phyloP scores from a whole-genome alignment of 2,113 vertebrate species.

The Beaufortia kweichowensis region DNA sequence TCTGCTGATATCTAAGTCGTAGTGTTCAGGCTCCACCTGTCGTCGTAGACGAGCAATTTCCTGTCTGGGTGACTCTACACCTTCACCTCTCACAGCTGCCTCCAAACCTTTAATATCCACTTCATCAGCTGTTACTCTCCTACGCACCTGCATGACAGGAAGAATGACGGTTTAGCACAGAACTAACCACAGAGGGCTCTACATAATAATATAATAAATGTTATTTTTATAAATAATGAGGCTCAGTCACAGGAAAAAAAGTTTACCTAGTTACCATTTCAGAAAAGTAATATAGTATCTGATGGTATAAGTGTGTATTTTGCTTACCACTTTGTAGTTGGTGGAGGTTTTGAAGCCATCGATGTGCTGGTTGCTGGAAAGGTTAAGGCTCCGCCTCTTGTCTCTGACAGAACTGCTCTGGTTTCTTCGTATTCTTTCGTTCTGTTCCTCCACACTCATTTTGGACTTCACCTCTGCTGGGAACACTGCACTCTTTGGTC shows the following conservation, averaged over 20 bases:
- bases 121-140: constrained; percentile 90
- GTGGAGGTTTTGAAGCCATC: constrained; percentile 67
- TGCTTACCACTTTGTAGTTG: constrained; percentile 85
- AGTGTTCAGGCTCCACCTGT: constrained; percentile 83
- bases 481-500: constrained; percentile 88
- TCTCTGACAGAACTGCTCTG: constrained; percentile 89
- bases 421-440: constrained; percentile 88
- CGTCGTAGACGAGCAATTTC: constrained; percentile 91
- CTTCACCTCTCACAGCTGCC: constrained; percentile 80
- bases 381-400: constrained; percentile 89
- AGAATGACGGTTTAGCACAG: not conserved
- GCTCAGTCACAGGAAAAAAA: no score
- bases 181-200: not conserved
- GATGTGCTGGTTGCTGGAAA: constrained; percentile 75
- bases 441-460: constrained; percentile 95
- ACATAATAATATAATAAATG: no score
- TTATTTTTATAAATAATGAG: no score
- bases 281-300: no score
- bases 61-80: constrained; percentile 86
- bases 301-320: no score
- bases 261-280: no score
- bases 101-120: constrained; percentile 95
- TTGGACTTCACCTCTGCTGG: constrained; percentile 84
- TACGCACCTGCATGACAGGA: constrained; percentile 76
- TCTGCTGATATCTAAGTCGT: constrained; percentile 78